These are phyloP conservation scores for Ptyas mucosa DNA, from an alignment of 2,113 vertebrate species.

Conservation along the genomic window DNA sequence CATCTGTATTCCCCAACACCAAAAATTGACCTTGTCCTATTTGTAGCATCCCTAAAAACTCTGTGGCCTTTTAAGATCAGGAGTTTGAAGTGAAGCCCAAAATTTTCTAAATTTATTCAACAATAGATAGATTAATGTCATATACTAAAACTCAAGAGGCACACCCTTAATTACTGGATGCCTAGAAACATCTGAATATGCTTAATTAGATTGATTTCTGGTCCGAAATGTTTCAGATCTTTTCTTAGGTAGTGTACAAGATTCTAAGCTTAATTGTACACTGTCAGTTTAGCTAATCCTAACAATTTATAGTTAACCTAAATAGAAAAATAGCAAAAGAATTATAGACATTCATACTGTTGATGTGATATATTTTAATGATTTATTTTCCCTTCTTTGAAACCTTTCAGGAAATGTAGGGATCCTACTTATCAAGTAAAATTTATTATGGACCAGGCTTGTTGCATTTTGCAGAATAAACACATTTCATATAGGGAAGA, in stretches of 20 bases:
- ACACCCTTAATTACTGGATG: background rate
- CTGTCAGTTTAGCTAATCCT: background rate
- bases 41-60: background rate
- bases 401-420: background rate
- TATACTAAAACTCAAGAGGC: background rate
- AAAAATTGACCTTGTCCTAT: background rate
- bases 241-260: background rate
- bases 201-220: background rate
- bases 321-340: background rate
- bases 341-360: background rate
- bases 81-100: background rate
- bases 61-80: background rate
- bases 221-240: background rate
- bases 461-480: background rate
- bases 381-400: slow-evolving; percentile 1
- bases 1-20: no score
- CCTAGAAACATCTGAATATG: background rate
- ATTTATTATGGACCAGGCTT: background rate
- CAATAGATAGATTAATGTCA: background rate
- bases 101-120: background rate
- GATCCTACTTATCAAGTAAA: background rate
- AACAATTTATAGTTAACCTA: background rate
- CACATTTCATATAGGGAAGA: background rate
- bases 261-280: background rate
- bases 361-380: background rate